phyloP scores from a whole-genome alignment of 2,113 vertebrate species.

The Cinclus mexicanus region DNA sequence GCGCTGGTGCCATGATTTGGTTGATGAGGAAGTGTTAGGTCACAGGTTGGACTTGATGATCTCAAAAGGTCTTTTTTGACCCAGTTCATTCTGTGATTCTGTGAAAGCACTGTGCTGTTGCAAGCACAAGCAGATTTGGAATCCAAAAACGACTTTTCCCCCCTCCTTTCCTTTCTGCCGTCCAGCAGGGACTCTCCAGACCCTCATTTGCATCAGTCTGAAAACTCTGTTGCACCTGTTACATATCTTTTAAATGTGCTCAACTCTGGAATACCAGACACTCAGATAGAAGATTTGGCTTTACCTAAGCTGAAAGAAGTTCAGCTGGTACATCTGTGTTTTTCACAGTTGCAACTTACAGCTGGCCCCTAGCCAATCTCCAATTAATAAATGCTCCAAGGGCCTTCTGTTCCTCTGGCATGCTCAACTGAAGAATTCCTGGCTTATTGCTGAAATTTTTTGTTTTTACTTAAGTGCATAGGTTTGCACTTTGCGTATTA shows the following conservation, averaged over 20 bases:
- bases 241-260: neutral
- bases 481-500: neutral
- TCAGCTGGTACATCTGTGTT: neutral
- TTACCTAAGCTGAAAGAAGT: neutral
- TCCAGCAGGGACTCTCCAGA: neutral
- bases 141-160: neutral
- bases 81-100: neutral
- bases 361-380: neutral
- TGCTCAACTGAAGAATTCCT: neutral
- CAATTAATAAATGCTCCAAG: constrained; percentile 5
- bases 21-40: neutral
- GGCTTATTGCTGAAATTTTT: neutral
- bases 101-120: neutral
- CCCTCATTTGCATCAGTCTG: neutral
- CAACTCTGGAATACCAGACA: neutral
- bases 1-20: neutral
- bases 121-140: neutral
- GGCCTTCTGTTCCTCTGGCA: neutral
- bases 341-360: neutral
- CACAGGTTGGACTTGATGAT: neutral
- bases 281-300: neutral
- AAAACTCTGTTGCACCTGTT: neutral
- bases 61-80: neutral
- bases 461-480: neutral
- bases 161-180: neutral